Evolutionary conservation across 2,888 invertebrate species (phyloP), one percentile per base, ranked within the genome.

Genomic region (Scaptomyza reducta): DNA sequence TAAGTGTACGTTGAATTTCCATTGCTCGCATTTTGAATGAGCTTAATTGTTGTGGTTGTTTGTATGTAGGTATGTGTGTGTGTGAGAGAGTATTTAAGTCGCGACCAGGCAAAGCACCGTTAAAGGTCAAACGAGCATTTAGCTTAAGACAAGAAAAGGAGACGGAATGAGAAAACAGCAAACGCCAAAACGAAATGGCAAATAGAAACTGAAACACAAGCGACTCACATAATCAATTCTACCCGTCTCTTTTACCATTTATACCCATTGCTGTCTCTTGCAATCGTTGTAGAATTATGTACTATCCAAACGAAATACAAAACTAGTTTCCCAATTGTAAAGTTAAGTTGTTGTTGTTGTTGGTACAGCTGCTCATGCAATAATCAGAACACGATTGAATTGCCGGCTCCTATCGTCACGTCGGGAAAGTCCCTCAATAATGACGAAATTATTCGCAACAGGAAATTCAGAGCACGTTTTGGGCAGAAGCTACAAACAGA

Each of bases 41-140:
- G 77, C 80, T 88, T 84, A 84, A 84, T 84, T 84, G 88, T 88
- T 77, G 81, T 69, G 68, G 67, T 77, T 54, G 22, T 38, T 27
- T 45, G 27, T 51, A 6, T 31, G 16, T 29, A 6, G 35, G 54
- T 14, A 7, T 31, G 13, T 35, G 29, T 38, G 33, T 55, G 14
- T 51, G 44, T 46, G 49, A 46, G 44, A 35, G 22, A 58, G 60
- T 65, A 57, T 51, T 51, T 65, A 67, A 74, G 75, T 67, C 57
- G 77, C 75, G 68, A 74, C 61, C 71, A 71, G 67, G 63, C 72
- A 77, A 72, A 80, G 77, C 72, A 73, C 84, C 83, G 88, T 83
- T 84, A 84, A 84, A 84, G 84, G 88, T 84, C 84, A 84, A 88
- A 83, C 54, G 87, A 86, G 63, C 83, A 83, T 72, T 84, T 70